Conservation (phyloP, 2,113 vertebrate species). For the Piaya cayana region DNA sequence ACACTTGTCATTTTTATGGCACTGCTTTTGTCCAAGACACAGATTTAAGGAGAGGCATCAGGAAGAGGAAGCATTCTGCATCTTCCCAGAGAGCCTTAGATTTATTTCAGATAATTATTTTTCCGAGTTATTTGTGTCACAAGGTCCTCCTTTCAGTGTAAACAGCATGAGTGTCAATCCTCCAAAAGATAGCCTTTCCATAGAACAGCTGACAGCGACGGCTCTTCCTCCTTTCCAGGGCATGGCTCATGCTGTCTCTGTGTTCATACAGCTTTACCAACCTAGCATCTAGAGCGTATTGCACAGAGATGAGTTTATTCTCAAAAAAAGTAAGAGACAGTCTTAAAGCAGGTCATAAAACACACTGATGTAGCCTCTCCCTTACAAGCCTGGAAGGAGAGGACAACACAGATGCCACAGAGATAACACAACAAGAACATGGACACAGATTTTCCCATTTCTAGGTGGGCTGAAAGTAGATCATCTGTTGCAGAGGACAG, state of each 20-base stretch:
- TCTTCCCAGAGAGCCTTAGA: background rate
- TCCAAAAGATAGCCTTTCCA: background rate
- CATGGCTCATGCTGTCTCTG: background rate
- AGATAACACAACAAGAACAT: background rate
- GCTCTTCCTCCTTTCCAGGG: background rate
- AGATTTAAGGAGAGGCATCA: background rate
- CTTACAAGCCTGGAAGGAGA: background rate
- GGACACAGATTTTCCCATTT: background rate
- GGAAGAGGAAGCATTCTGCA: background rate
- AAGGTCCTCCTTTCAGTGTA: background rate
- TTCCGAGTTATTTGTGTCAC: background rate
- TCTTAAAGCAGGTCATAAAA: background rate
- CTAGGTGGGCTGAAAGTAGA: background rate
- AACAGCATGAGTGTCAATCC: background rate
- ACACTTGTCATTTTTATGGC: background rate
- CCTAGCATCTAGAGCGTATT: background rate
- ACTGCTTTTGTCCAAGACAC: background rate
- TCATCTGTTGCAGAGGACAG: background rate
- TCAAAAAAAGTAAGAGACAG: background rate
- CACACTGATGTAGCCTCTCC: fast-evolving
- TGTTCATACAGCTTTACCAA: background rate
- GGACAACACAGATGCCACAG: too few relatives aligned
- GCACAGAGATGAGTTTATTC: background rate
- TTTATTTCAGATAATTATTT: background rate
- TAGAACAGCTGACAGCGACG: background rate